Conservation (phyloP, 2,797 vertebrate species). For the Spea hammondii region DNA sequence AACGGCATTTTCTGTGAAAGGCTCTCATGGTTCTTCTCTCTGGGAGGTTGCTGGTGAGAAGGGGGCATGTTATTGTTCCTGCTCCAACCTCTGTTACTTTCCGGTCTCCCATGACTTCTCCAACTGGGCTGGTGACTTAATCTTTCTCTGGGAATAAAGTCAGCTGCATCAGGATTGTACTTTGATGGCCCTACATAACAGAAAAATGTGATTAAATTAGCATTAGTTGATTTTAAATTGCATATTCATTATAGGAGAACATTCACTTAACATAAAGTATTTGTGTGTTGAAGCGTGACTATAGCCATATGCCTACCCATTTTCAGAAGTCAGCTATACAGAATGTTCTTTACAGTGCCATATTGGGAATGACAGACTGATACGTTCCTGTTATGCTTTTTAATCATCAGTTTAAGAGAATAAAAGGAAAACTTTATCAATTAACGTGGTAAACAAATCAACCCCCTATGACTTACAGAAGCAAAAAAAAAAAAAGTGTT, state of each 20-base stretch:
- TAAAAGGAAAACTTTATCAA: conserved; percentile 8
- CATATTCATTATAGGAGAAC: conserved; percentile 5
- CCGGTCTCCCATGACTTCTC: conserved; percentile 70
- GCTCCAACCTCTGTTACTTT: conserved; percentile 69
- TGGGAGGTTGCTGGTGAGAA: conserved; percentile 61
- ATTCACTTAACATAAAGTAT: neutral
- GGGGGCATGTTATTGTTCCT: conserved; percentile 62
- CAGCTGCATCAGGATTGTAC: conserved; percentile 70
- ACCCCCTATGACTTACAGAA: neutral
- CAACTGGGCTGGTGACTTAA: conserved; percentile 66
- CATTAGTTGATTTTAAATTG: neutral
- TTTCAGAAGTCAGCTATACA: conserved; percentile 9
- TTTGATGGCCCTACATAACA: conserved; percentile 41
- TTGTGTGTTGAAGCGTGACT: neutral
- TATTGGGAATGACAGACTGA: neutral
- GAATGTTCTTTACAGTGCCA: conserved; percentile 12
- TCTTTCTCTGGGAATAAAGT: conserved; percentile 69
- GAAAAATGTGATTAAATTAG: neutral
- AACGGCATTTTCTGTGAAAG: conserved; percentile 63
- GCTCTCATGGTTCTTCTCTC: conserved; percentile 59
- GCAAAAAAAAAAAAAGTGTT: neutral
- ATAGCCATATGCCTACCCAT: conserved; percentile 1
- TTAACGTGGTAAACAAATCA: neutral
- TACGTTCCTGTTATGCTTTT: neutral
- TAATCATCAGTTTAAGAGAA: neutral